Conservation (phyloP, 2,113 vertebrate species). For the Buteo buteo region DNA sequence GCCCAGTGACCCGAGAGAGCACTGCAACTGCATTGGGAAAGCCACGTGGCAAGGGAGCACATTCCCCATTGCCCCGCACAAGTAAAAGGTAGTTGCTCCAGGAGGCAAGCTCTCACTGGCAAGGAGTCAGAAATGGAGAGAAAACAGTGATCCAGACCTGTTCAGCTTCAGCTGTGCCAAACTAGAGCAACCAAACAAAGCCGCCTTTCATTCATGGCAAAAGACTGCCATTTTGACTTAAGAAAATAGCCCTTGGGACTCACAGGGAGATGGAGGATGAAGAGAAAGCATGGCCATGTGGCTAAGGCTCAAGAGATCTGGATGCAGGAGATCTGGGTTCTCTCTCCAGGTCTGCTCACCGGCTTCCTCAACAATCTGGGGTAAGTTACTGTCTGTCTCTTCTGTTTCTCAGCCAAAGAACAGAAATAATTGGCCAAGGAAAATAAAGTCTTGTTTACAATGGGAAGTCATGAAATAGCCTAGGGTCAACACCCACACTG, state of each 20-base stretch:
- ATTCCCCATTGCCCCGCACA: background rate
- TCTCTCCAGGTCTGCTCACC: background rate
- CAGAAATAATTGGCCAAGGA: constrained; percentile 13
- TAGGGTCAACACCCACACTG: background rate
- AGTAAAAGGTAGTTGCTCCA: background rate
- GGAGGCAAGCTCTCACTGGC: background rate
- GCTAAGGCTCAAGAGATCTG: background rate
- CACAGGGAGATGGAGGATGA: background rate
- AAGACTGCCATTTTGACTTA: background rate
- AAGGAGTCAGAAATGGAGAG: background rate
- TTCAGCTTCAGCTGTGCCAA: background rate
- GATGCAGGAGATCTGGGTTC: background rate
- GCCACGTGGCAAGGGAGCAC: background rate
- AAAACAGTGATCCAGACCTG: background rate
- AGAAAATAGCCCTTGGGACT: background rate
- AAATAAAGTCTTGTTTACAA: constrained; percentile 2
- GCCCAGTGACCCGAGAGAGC: background rate
- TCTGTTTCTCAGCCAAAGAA: background rate
- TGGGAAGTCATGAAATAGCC: background rate
- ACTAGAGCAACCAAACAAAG: background rate
- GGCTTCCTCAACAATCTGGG: background rate
- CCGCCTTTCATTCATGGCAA: background rate
- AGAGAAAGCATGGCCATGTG: background rate
- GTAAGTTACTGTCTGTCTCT: background rate
- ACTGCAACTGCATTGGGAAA: background rate